Conservation (phyloP, 2,797 vertebrate species). For the Acanthornis magna region DNA sequence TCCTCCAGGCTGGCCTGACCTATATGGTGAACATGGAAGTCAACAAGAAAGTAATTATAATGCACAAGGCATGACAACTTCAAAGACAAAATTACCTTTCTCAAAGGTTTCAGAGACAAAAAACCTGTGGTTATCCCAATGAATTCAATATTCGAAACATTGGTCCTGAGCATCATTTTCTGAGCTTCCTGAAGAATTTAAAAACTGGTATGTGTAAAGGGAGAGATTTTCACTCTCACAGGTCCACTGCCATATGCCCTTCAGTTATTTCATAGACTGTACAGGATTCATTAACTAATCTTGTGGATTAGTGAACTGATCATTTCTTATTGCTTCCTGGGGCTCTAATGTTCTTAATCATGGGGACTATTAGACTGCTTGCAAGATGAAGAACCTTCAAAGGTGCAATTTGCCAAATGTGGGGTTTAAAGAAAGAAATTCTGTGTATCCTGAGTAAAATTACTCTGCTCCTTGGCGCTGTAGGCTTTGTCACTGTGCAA, state of each 20-base stretch:
- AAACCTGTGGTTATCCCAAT: fast-evolving
- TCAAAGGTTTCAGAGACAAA: not conserved
- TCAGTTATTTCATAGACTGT: not conserved
- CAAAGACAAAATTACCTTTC: not conserved
- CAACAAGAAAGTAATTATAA: not conserved
- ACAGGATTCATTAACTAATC: not conserved
- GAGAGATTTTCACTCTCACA: not conserved
- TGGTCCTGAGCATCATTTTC: not conserved
- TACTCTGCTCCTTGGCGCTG: not conserved
- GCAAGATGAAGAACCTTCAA: not conserved
- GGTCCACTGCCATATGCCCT: not conserved
- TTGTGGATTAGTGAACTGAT: slow-evolving; percentile 2
- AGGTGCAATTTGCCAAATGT: not conserved
- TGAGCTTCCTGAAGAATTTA: not conserved
- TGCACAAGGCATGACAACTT: not conserved
- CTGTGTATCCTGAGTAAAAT: not conserved
- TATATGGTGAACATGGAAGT: not conserved
- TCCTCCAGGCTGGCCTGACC: not conserved
- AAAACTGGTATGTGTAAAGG: not conserved
- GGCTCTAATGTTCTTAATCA: not conserved
- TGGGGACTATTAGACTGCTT: not conserved
- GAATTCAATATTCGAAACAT: not conserved
- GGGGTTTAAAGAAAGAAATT: not conserved
- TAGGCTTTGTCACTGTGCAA: not conserved
- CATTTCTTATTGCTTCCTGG: not conserved